phyloP scores from a whole-genome alignment of 2,888 invertebrate genomes.

The Amphimallon solstitiale region DNA sequence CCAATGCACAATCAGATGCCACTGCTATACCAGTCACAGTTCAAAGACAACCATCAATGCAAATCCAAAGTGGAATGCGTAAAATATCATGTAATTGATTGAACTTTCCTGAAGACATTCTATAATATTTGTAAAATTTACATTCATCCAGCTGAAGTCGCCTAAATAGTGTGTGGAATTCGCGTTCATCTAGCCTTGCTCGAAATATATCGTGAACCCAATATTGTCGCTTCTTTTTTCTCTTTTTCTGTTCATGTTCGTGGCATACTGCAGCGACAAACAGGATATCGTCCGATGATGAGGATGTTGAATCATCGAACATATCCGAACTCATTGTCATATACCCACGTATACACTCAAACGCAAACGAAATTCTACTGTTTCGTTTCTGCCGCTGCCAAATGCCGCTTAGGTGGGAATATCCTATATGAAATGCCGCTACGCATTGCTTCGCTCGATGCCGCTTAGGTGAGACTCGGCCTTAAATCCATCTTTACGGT shows the following conservation, averaged over 20 bases:
- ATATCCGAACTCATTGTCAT: no score
- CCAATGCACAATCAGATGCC: no score
- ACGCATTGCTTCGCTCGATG: not conserved
- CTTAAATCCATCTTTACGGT: no score
- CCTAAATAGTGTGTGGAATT: slow-evolving; percentile 14
- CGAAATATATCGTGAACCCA: slow-evolving; percentile 18
- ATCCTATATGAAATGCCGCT: not conserved
- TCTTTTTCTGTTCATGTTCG: not conserved
- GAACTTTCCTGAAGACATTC: slow-evolving; percentile 2
- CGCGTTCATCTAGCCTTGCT: slow-evolving; percentile 12
- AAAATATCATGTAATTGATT: not conserved
- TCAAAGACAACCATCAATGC: no score
- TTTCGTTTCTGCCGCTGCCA: no score
- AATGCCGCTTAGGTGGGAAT: no score
- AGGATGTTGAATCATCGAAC: not conserved
- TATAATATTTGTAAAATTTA: slow-evolving; percentile 27
- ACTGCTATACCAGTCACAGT: no score
- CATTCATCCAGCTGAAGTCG: slow-evolving; percentile 10
- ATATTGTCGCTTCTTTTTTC: slow-evolving; percentile 2
- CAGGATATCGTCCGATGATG: not conserved
- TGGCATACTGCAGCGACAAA: not conserved
- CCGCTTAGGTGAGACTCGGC: not conserved
- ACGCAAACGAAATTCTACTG: not conserved
- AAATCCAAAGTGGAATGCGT: not conserved
- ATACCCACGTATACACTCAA: not conserved